Evolutionary conservation across 2,113 vertebrate species (phyloP).

Genomic region (Centropus unirufus): DNA sequence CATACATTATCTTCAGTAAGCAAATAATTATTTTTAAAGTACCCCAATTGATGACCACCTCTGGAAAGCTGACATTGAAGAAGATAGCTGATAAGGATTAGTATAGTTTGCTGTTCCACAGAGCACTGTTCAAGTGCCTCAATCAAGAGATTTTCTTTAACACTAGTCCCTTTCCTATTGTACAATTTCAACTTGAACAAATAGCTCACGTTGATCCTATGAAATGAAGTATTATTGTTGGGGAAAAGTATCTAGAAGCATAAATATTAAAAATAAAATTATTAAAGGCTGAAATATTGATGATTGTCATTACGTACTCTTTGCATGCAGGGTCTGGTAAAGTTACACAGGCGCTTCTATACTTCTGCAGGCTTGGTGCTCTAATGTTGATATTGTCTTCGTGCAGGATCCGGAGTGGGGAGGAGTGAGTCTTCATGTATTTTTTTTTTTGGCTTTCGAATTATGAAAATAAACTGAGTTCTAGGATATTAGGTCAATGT

Average conservation of each 20-base stretch:
- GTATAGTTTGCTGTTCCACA: neutral
- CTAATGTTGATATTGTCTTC: neutral
- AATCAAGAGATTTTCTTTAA: neutral
- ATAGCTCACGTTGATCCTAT: neutral
- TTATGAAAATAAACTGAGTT: neutral
- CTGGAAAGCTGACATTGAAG: neutral
- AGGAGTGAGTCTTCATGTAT: neutral
- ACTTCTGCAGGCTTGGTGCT: neutral
- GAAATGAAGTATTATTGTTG: neutral
- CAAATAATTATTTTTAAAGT: neutral
- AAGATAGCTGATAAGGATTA: neutral
- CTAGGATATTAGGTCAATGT: neutral
- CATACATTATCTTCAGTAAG: too few relatives aligned
- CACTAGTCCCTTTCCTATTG: neutral
- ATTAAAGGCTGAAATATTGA: neutral
- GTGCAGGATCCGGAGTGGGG: neutral
- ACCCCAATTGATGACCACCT: neutral
- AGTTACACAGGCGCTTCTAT: neutral
- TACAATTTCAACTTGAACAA: neutral
- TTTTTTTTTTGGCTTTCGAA: neutral
- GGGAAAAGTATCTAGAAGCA: neutral
- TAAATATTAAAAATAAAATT: neutral
- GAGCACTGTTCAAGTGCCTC: neutral
- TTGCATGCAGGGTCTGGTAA: neutral
- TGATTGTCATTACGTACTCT: neutral